These are phyloP conservation scores for Rhagium mordax DNA, from an alignment of 2,888 invertebrate genomes.

Conservation along the genomic window DNA sequence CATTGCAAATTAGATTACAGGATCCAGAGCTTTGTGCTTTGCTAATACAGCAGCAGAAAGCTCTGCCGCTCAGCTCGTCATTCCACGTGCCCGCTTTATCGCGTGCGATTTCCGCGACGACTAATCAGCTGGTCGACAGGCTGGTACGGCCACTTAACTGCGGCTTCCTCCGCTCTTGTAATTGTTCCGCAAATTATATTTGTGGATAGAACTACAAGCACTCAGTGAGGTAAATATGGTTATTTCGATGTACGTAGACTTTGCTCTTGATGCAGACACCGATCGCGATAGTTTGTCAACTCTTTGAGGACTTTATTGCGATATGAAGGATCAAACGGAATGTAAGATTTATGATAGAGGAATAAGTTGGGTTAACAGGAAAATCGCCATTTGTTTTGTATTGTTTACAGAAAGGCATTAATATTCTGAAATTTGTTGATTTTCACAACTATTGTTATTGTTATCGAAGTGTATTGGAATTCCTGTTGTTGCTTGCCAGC, in stretches of 20 bases:
- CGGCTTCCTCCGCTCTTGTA: constrained; percentile 68
- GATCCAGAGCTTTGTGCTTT: constrained; percentile 69
- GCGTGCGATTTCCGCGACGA: constrained; percentile 47
- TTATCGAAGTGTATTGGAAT: too few species aligned
- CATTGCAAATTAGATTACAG: constrained; percentile 70
- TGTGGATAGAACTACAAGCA: constrained; percentile 67
- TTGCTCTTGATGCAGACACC: constrained; percentile 50
- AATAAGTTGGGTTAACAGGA: too few species aligned
- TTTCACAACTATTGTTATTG: too few species aligned
- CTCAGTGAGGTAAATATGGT: constrained; percentile 66
- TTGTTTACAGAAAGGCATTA: too few species aligned
- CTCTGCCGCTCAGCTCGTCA: constrained; percentile 60
- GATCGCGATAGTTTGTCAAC: not conserved
- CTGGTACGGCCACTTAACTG: constrained; percentile 67
- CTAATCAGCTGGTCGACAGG: constrained; percentile 55
- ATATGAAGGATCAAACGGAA: not conserved
- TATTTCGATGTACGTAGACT: constrained; percentile 64
- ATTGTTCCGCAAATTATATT: constrained; percentile 70
- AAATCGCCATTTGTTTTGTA: too few species aligned
- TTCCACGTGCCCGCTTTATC: constrained; percentile 54
- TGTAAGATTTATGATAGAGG: too few species aligned
- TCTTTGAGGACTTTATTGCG: not conserved
- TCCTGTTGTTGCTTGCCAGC: too few species aligned
- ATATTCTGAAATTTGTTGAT: too few species aligned
- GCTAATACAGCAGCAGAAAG: constrained; percentile 69